Evolutionary conservation across 2,113 vertebrate species (phyloP).

Genomic region (Bos indicus): DNA sequence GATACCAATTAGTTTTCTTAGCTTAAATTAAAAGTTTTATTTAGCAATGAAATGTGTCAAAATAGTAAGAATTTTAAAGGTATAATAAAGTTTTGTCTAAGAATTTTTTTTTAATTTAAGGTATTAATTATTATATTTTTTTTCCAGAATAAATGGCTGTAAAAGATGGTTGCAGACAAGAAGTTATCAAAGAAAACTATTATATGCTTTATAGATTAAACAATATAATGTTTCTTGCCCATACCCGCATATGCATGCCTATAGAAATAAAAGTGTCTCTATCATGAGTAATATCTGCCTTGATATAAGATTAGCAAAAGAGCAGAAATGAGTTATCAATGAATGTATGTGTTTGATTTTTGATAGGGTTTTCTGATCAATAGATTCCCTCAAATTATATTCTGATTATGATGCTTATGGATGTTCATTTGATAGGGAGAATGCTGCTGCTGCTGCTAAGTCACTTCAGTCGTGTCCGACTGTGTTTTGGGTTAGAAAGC

Average conservation of each 20-base stretch:
- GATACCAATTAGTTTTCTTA: constrained; percentile 72
- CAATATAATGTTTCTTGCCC: background rate
- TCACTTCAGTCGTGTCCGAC: no score
- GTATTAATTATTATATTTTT: constrained; percentile 21
- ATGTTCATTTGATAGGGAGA: background rate
- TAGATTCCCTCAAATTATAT: background rate
- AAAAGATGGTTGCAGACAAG: constrained; percentile 14
- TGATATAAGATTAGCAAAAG: background rate
- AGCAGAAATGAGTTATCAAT: background rate
- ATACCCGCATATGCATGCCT: background rate
- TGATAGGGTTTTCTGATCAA: background rate
- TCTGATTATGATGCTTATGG: background rate
- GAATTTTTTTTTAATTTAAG: background rate
- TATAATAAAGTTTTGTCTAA: constrained; percentile 54
- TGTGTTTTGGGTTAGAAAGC: background rate
- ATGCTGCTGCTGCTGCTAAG: background rate
- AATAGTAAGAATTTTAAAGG: constrained; percentile 63
- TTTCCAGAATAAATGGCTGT: constrained; percentile 34
- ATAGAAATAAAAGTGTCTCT: background rate
- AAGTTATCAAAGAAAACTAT: background rate
- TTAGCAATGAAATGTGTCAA: constrained; percentile 67
- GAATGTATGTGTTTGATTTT: background rate
- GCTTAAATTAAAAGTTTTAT: constrained; percentile 74
- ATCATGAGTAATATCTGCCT: background rate
- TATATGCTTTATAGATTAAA: background rate